Evolutionary conservation across 2,888 invertebrate genomes (phyloP).

Genomic region (Drosophila eohydei): DNA sequence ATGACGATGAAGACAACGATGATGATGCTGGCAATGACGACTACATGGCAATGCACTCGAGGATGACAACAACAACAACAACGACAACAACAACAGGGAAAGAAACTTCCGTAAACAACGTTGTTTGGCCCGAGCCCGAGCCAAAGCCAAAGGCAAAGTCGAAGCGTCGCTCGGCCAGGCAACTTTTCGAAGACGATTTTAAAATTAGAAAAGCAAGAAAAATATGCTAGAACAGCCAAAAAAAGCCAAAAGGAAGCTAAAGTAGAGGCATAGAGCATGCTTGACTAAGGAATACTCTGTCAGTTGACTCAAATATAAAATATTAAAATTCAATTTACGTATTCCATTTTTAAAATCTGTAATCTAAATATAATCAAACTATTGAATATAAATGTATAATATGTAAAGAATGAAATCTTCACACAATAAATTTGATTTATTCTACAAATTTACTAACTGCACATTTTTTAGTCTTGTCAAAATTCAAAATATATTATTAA

Average conservation of each 20-base stretch:
- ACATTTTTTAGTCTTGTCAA: too few species aligned
- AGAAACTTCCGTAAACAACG: conserved; percentile 76
- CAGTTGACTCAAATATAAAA: neutral
- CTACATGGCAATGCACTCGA: conserved; percentile 78
- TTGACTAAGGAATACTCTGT: neutral
- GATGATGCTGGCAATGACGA: conserved; percentile 39
- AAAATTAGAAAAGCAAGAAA: conserved; percentile 72
- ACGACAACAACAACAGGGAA: conserved; percentile 16
- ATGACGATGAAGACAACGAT: neutral
- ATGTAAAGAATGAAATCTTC: too few species aligned
- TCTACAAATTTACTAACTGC: too few species aligned
- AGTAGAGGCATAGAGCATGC: too few species aligned
- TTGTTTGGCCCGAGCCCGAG: conserved; percentile 21
- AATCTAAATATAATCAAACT: too few species aligned
- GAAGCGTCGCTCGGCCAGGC: conserved; percentile 55
- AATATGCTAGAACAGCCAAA: conserved; percentile 27
- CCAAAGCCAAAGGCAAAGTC: conserved; percentile 49
- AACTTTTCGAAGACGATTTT: conserved; percentile 75
- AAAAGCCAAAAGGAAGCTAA: conserved; percentile 9
- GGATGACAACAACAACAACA: conserved; percentile 39
- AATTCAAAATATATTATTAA: too few species aligned
- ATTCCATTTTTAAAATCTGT: too few species aligned
- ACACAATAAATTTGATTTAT: too few species aligned
- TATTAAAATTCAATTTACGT: too few species aligned
- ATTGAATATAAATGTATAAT: too few species aligned